Conservation (phyloP, 1,140 invertebrate species). For the Liolophura sinensis region DNA sequence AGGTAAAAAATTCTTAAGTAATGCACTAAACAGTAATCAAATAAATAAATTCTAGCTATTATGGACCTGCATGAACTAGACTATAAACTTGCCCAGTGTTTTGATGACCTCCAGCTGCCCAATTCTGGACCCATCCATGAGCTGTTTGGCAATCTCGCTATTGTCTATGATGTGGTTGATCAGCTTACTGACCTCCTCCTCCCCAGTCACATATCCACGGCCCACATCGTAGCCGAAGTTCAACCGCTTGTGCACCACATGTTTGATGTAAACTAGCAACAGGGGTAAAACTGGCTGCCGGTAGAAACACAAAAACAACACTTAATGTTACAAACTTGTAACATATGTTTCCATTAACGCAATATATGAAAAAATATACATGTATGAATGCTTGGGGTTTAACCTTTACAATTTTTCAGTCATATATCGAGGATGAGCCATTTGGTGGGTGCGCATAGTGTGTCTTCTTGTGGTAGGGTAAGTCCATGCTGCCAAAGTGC, state of each 20-base stretch:
- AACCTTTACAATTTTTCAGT: too few species aligned
- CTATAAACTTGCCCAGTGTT: slow-evolving; percentile 42
- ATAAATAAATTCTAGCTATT: background rate
- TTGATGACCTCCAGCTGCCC: slow-evolving; percentile 46
- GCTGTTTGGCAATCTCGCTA: slow-evolving; percentile 43
- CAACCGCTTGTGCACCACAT: slow-evolving; percentile 42
- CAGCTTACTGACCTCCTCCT: slow-evolving; percentile 64
- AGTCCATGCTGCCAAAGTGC: too few species aligned
- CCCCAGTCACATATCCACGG: slow-evolving; percentile 64
- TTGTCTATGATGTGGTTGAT: slow-evolving; percentile 66
- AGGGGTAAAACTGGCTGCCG: slow-evolving; percentile 35
- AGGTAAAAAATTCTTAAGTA: background rate
- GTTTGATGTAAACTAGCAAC: slow-evolving; percentile 43
- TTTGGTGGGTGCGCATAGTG: too few species aligned
- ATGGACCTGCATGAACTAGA: background rate
- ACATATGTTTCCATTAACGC: too few species aligned
- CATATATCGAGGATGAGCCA: too few species aligned
- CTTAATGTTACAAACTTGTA: background rate
- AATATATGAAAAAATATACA: too few species aligned
- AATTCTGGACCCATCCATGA: slow-evolving; percentile 38
- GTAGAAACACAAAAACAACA: too few species aligned
- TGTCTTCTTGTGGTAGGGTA: too few species aligned
- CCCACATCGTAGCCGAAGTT: slow-evolving; percentile 58
- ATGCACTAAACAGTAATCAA: background rate
- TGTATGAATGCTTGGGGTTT: too few species aligned